Percentiles rank a stretch among this genome's conserved stretches.
phyloP scores from a whole-genome alignment of 2,113 vertebrate species.

The Chloropsis hardwickii region DNA sequence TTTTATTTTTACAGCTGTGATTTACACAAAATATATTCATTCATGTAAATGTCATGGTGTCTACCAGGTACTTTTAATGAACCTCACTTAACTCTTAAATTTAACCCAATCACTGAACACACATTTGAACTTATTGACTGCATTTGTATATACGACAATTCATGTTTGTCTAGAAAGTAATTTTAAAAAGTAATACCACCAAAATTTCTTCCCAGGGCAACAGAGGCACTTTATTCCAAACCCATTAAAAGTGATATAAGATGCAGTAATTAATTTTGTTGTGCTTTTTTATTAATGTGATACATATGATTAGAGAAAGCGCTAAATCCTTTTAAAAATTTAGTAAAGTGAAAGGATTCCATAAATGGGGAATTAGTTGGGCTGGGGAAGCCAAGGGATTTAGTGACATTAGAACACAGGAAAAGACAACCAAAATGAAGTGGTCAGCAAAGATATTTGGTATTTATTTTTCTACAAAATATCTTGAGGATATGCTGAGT shows the following conservation, averaged over 20 bases:
- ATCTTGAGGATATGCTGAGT: neutral
- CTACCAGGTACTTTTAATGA: neutral
- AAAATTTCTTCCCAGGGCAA: neutral
- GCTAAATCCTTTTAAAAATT: neutral
- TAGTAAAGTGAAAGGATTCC: neutral
- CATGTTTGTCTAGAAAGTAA: neutral
- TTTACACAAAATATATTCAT: neutral
- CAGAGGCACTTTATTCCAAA: neutral
- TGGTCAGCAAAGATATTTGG: neutral
- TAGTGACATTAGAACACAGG: neutral
- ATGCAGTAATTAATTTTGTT: neutral
- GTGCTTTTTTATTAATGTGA: neutral
- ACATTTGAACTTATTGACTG: neutral
- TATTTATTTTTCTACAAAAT: neutral
- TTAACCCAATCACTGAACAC: neutral
- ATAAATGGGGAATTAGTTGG: neutral
- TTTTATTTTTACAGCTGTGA: neutral
- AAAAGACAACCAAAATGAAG: neutral
- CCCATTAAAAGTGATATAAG: neutral
- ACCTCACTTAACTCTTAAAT: neutral
- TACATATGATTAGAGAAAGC: neutral
- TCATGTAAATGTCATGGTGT: rapidly evolving
- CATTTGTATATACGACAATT: neutral
- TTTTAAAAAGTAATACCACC: neutral
- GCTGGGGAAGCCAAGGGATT: neutral